A percentile compares a stretch with the other conserved stretches of the same genome.
Conservation (phyloP, 2,797 vertebrate genomes). For the Sebastes minor region DNA sequence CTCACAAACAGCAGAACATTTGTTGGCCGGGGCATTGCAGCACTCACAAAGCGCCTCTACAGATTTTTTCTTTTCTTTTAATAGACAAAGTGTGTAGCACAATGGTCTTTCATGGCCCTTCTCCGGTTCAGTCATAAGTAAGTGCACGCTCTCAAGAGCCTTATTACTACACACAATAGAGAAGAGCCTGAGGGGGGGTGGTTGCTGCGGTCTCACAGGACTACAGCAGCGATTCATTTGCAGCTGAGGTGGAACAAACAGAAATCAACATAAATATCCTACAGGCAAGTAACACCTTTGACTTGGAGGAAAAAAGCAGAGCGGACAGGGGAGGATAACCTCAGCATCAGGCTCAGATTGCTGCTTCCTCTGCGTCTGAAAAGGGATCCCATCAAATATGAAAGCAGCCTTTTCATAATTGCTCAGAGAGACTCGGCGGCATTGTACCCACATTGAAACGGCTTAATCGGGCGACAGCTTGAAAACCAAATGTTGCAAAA, state of each 20-base stretch:
- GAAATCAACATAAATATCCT: conserved; percentile 68
- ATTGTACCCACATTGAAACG: conserved; percentile 34
- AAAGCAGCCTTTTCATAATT: conserved; percentile 47
- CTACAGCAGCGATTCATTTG: conserved; percentile 55
- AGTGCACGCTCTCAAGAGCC: conserved; percentile 67
- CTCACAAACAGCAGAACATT: conserved; percentile 21
- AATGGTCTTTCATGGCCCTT: conserved; percentile 61
- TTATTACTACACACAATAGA: conserved; percentile 74
- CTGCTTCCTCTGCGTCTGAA: conserved; percentile 20
- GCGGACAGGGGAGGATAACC: not conserved
- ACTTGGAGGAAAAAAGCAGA: conserved; percentile 12
- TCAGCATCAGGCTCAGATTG: conserved; percentile 5
- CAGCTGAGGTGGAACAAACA: conserved; percentile 60
- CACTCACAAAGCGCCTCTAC: conserved; percentile 35
- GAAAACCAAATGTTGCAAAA: conserved; percentile 48
- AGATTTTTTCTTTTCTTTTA: conserved; percentile 54
- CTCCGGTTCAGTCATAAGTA: conserved; percentile 65
- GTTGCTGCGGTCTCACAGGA: conserved; percentile 46
- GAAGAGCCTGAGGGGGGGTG: conserved; percentile 43
- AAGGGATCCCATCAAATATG: conserved; percentile 44
- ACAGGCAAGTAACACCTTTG: conserved; percentile 40
- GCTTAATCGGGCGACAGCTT: conserved; percentile 53
- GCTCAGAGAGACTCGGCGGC: conserved; percentile 9
- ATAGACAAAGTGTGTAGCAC: conserved; percentile 62
- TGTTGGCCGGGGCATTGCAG: conserved; percentile 23